Evolutionary conservation across 2,888 invertebrate species (phyloP).

Genomic region (Leptinotarsa tumamoca): DNA sequence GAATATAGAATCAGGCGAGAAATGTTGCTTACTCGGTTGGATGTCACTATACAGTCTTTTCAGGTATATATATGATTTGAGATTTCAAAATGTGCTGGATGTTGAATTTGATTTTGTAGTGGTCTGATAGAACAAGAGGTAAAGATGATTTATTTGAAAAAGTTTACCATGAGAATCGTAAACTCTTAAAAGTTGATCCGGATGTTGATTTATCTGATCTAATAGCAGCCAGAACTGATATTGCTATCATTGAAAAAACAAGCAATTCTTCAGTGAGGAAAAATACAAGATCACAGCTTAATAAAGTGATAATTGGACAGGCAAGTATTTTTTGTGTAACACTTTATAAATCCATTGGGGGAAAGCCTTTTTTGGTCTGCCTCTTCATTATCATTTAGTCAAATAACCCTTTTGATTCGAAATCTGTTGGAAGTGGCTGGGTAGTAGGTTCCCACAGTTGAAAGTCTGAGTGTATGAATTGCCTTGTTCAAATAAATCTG

Average conservation of each 20-base stretch:
- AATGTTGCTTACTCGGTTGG: slow-evolving; percentile 89
- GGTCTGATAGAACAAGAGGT: slow-evolving; percentile 84
- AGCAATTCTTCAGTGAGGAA: slow-evolving; percentile 87
- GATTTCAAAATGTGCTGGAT: neutral
- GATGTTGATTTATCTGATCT: slow-evolving; percentile 81
- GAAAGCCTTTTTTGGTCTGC: neutral
- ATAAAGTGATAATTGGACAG: slow-evolving; percentile 89
- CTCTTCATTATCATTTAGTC: neutral
- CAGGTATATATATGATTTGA: slow-evolving; percentile 70
- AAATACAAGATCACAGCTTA: slow-evolving; percentile 85
- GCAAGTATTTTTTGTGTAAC: slow-evolving; percentile 65
- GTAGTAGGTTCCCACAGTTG: neutral
- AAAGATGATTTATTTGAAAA: slow-evolving; percentile 79
- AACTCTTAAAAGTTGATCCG: slow-evolving; percentile 71
- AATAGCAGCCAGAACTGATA: slow-evolving; percentile 84
- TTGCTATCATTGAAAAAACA: slow-evolving; percentile 92
- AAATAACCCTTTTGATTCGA: neutral
- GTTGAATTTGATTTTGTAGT: slow-evolving; percentile 68
- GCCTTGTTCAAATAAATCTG: too few species aligned
- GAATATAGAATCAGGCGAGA: slow-evolving; percentile 89
- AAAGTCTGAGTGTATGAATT: too few species aligned
- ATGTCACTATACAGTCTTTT: slow-evolving; percentile 97
- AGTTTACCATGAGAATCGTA: slow-evolving; percentile 70
- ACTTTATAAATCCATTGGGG: neutral
- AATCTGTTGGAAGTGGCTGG: neutral